Evolutionary conservation across 2,888 invertebrate genomes (phyloP).

Genomic region (Nymphalis c-album): DNA sequence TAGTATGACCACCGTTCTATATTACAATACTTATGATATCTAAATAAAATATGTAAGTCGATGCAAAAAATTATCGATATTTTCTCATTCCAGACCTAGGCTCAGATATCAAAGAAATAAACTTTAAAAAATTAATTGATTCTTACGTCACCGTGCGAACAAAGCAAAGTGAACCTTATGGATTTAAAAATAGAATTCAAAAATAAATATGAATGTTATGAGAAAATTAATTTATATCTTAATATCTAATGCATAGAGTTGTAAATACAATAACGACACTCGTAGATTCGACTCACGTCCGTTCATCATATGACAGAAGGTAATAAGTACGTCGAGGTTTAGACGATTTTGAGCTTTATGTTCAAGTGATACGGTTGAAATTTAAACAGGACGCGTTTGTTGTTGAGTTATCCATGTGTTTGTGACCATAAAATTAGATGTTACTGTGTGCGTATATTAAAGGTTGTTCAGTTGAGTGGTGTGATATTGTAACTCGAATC

Average conservation of each 20-base stretch:
- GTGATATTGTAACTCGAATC: constrained; percentile 56
- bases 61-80: not conserved
- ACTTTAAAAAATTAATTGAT: constrained; percentile 33
- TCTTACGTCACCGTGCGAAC: constrained; percentile 27
- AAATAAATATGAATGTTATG: not conserved
- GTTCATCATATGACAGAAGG: not conserved
- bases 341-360: constrained; percentile 39
- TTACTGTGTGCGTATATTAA: constrained; percentile 67
- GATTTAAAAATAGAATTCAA: not conserved
- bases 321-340: constrained; percentile 5
- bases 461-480: constrained; percentile 55
- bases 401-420: constrained; percentile 42
- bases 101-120: constrained; percentile 6
- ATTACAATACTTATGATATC: too few relatives aligned
- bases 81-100: constrained; percentile 3
- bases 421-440: constrained; percentile 62
- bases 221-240: not conserved
- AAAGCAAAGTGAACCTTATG: not conserved
- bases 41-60: too few relatives aligned
- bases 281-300: constrained; percentile 45
- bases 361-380: constrained; percentile 24
- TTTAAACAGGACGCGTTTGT: constrained; percentile 22
- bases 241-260: constrained; percentile 29
- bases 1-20: too few relatives aligned
- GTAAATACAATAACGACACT: constrained; percentile 35